These are phyloP conservation scores for Silurus glanis DNA, from an alignment of 2,113 vertebrate species.

Conservation along the genomic window DNA sequence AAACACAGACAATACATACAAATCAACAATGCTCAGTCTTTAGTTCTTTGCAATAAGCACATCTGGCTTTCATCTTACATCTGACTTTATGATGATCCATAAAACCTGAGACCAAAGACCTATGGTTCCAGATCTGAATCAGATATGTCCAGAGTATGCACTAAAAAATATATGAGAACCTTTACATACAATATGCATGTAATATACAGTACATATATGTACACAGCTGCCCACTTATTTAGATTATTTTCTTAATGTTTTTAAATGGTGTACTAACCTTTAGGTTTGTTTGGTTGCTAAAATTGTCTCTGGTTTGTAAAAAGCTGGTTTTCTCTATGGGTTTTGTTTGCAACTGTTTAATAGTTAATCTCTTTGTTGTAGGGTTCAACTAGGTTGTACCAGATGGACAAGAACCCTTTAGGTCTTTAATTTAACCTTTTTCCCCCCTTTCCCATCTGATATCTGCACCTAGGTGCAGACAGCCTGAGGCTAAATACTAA, in stretches of 20 bases:
- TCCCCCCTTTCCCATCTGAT: not conserved
- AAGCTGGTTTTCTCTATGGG: not conserved
- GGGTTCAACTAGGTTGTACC: not conserved
- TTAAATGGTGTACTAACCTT: not conserved
- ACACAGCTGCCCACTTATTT: not conserved
- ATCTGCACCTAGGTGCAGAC: not conserved
- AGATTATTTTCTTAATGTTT: not conserved
- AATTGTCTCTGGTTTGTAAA: not conserved
- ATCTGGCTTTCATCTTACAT: slow-evolving; percentile 21
- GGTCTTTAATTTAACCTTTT: not conserved
- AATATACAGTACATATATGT: not conserved
- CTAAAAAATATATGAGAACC: not conserved
- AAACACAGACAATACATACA: not conserved
- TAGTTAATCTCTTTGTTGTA: not conserved
- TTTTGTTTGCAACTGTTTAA: not conserved
- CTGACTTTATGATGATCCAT: slow-evolving; percentile 17
- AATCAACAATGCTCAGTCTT: not conserved
- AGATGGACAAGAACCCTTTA: not conserved
- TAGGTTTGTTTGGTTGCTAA: not conserved
- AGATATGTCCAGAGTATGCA: not conserved
- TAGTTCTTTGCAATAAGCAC: not conserved
- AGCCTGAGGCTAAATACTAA: not conserved
- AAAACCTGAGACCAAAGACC: not conserved
- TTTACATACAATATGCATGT: not conserved
- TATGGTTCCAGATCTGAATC: not conserved